Conservation (phyloP, 35 echinoderm and acorn worm genomes). For the Apostichopus californicus region DNA sequence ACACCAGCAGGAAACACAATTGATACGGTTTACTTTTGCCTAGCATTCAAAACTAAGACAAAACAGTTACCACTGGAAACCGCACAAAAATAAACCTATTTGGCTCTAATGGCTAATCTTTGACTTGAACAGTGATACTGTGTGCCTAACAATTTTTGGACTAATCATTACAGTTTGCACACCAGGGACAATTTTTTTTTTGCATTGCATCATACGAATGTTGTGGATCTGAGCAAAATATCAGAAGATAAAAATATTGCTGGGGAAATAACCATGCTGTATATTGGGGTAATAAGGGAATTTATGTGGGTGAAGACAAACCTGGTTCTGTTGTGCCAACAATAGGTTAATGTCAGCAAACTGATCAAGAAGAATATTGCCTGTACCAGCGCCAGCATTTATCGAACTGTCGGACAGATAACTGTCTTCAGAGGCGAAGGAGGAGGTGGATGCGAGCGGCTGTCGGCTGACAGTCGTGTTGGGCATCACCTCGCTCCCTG, state of each 20-base stretch:
- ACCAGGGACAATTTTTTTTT: too few relatives aligned
- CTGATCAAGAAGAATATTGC: neutral
- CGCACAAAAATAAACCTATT: too few relatives aligned
- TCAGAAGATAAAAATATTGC: too few relatives aligned
- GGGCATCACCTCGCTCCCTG: constrained; percentile 31
- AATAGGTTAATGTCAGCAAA: neutral
- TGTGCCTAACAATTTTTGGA: too few relatives aligned
- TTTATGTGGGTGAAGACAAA: neutral
- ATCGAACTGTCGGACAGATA: neutral
- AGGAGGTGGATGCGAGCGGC: constrained; percentile 20
- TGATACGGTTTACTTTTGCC: too few relatives aligned
- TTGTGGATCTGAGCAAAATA: too few relatives aligned
- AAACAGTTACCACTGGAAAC: too few relatives aligned
- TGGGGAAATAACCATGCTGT: neutral
- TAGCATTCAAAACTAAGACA: too few relatives aligned
- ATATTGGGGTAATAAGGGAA: neutral
- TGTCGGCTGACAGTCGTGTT: constrained; percentile 27
- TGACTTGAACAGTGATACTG: too few relatives aligned
- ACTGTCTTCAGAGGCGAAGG: constrained; percentile 12
- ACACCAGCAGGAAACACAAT: neutral
- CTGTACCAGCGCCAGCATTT: neutral
- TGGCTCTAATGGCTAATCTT: too few relatives aligned
- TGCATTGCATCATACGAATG: too few relatives aligned
- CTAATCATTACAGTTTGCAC: too few relatives aligned
- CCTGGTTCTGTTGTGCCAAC: constrained; percentile 18